Evolutionary conservation across 2,113 vertebrate species (phyloP).

Genomic region (Oncorhynchus gorbuscha): DNA sequence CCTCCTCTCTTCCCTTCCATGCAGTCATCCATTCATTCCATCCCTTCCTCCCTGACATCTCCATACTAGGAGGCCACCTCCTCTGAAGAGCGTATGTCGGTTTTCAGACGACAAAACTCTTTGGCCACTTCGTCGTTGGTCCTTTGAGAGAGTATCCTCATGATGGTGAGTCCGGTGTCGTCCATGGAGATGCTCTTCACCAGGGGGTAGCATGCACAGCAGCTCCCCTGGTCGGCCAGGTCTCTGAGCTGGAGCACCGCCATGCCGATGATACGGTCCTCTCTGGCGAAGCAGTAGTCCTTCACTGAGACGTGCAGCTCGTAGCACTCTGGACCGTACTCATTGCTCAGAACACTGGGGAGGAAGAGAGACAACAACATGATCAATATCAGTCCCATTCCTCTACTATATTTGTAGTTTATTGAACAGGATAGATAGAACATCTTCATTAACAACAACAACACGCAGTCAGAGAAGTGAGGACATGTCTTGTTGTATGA

Average conservation of each 20-base stretch:
- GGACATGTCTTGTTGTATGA: no score
- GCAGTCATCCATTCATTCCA: not conserved
- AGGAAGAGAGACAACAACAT: not conserved
- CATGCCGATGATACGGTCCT: conserved; percentile 92
- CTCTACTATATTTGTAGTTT: no score
- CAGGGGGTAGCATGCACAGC: conserved; percentile 84
- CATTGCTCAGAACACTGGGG: conserved; percentile 83
- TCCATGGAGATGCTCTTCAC: conserved; percentile 83
- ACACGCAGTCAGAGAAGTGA: no score
- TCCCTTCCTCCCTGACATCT: not conserved
- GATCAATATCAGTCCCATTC: no score
- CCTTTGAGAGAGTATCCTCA: conserved; percentile 96
- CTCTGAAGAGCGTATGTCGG: conserved; percentile 86
- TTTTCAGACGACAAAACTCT: conserved; percentile 97
- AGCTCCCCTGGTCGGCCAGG: conserved; percentile 81
- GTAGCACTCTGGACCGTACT: conserved; percentile 84
- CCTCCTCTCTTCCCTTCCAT: not conserved
- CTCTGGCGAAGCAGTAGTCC: conserved; percentile 97
- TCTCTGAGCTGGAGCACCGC: conserved; percentile 88
- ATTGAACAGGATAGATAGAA: no score
- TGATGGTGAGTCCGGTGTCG: conserved; percentile 93
- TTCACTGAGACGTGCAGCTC: conserved; percentile 95
- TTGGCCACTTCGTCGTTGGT: conserved; percentile 94
- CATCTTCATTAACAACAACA: no score
- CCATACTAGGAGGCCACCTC: conserved; percentile 74